Evolutionary conservation across 1,140 invertebrate genomes (phyloP), one percentile per base, ranked within the genome.

Genomic region (Megalonaias nervosa): DNA sequence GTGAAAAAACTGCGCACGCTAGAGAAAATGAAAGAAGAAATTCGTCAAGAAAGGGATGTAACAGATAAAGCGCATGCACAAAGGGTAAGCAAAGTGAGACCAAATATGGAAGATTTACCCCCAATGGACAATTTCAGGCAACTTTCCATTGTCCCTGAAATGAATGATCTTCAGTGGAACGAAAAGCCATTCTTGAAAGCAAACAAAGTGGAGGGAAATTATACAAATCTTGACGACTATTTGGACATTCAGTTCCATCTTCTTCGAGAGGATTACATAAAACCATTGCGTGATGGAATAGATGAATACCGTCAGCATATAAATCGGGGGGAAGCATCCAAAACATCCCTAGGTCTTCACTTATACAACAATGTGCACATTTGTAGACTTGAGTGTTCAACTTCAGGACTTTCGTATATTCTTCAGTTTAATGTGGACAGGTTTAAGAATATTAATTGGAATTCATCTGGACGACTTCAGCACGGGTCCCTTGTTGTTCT

Each of bases 221-320:
- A 95, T 86, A 76, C 87, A 11, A 89, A 92, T 87, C 90, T 93
- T 0, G 91, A 94, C 31, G 93, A 95, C 81, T 97, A 97, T 85
- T 88, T 97, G 11, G 94, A 96, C 84, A 92, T 94, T 0, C 95
- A 97, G 82, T 95, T 95, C 84, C 89, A 94, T 17, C 89, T 96
- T 5, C 87, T 97, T 48, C 87, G 94, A 16, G 95, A 96, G 91
- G 96, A 97, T 83, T 91, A 91, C 74, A 74, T 91, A 65, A 73
- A 75, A 26, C 89, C 91, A 14, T 75, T 92, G 14, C 71, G 91
- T 72, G 75, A 89, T 19, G 91, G 91, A 62, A 84, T 92, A 55
- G 66, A 60, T 4, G 79, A 85, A 31, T 86, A 85, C 57, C 78
- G 75, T 57, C 26, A 21, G 17, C 70, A 56, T 15, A 65, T 75